Evolutionary conservation across 2,797 vertebrate genomes (phyloP).

Genomic region (Tapirus indicus): DNA sequence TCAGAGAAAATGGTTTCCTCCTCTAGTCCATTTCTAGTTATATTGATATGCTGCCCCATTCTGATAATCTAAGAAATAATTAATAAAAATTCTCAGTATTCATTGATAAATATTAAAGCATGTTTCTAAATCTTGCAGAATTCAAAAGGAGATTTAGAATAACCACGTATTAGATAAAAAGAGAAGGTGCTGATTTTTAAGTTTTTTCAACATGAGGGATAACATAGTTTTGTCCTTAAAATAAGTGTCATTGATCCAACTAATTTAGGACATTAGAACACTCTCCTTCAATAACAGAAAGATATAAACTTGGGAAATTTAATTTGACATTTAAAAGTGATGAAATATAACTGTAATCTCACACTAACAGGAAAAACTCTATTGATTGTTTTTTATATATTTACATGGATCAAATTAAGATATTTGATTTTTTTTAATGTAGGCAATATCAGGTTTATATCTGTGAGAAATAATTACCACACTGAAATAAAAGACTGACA

Average conservation of each 20-base stretch:
- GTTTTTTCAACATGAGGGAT: background rate
- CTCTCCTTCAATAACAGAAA: background rate
- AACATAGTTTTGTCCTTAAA: background rate
- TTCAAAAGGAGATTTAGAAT: background rate
- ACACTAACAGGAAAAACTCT: background rate
- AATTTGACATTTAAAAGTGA: background rate
- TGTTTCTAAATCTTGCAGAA: background rate
- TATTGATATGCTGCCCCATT: background rate
- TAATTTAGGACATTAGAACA: background rate
- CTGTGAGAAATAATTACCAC: background rate
- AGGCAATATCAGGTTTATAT: background rate
- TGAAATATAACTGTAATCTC: background rate
- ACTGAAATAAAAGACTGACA: background rate
- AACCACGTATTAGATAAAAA: background rate
- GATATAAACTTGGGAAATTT: background rate
- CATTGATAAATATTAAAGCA: background rate
- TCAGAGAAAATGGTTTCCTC: background rate
- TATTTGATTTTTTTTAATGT: background rate
- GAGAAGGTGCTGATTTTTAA: background rate
- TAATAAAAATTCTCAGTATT: background rate
- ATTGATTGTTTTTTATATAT: background rate
- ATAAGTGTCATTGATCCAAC: background rate
- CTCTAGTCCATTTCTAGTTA: background rate
- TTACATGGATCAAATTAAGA: constrained; percentile 24
- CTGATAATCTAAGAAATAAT: background rate